Base-by-base conservation (phyloP, 2,888 invertebrate species). In the Pristionchus japonicus region DNA sequence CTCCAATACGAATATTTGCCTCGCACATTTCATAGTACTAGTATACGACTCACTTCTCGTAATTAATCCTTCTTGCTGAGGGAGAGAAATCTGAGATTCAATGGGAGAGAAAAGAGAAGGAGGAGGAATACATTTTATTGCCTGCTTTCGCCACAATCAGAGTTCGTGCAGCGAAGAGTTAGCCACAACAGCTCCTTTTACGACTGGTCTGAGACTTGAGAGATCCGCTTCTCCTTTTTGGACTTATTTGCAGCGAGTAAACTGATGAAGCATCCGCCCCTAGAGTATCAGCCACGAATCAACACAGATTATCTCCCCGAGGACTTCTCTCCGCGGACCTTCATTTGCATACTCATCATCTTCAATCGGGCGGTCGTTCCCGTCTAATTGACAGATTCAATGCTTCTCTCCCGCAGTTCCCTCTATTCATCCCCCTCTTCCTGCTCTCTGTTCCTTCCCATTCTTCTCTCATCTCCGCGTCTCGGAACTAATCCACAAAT, bases 341-440 rank as follows among this genome's bases (percentile, higher is more conserved):
- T 43, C 77, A 77, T 77, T 77, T 43, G 43, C 77, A 77, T 77
- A 77, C 17, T 27, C 27, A 43, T 47, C 77, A 40, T 47, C 77
- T 47, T 1, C 77, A 6, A n/a, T 43, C 27, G 23, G 23, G 40
- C 43, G n/a, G 43, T 77, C 77, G 77, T 43, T 77, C 77, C 40
- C 70, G 2, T 74, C 70, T 77, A 77, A 77, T 77, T 77, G 77
- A 20, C 77, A 77, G 77, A 77, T 77, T 77, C 77, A 77, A 17
- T 47, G 3, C n/a, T 17, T n/a, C 20, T 31, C 77, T 40, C 64
- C 20, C 70, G 34, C 31, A 31, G 37, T 70, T 34, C 70, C 37
- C 37, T n/a, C 77, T 43, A 77, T 77, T 77, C 77, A 77, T 77
- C 64, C 64, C 64, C 4, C 20, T 37, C 70, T 70, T 77, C 77